Percentiles rank a stretch among this genome's conserved stretches.
Evolutionary conservation across 2,113 vertebrate genomes (phyloP).

Genomic region (Solea senegalensis): DNA sequence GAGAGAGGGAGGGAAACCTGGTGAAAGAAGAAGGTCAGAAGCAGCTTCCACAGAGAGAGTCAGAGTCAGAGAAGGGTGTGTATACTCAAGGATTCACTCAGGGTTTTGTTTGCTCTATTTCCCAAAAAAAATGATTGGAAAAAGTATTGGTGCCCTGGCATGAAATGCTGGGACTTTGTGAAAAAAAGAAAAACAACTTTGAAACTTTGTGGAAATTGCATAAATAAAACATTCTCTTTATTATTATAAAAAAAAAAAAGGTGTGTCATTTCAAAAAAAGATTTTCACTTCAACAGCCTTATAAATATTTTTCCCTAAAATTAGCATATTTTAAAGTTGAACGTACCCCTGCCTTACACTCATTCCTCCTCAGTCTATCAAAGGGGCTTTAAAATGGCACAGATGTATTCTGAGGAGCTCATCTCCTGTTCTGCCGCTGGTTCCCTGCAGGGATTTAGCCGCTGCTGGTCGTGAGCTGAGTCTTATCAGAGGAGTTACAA

Average conservation of each 20-base stretch:
- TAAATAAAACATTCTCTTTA: conserved; percentile 54
- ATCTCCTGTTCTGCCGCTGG: conserved; percentile 35
- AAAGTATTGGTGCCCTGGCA: conserved; percentile 51
- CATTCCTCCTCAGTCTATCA: conserved; percentile 5
- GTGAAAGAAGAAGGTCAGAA: conserved; percentile 41
- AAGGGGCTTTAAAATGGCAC: conserved; percentile 41
- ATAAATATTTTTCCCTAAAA: neutral
- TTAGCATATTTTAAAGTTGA: conserved; percentile 17
- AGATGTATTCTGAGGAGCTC: conserved; percentile 41
- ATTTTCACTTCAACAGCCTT: neutral
- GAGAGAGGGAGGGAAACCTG: neutral
- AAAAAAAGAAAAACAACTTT: conserved; percentile 10
- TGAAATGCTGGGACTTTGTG: conserved; percentile 49
- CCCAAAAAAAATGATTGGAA: conserved; percentile 61
- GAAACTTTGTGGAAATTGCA: conserved; percentile 36
- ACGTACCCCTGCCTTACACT: conserved; percentile 9
- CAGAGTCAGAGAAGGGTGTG: conserved; percentile 51
- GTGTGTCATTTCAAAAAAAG: conserved; percentile 35
- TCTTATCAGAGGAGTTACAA: conserved; percentile 79
- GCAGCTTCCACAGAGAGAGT: conserved; percentile 50
- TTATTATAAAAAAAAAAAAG: conserved; percentile 1
- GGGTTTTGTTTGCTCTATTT: conserved; percentile 70
- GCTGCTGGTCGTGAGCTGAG: conserved; percentile 68
- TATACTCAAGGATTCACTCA: conserved; percentile 69
- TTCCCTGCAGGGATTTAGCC: conserved; percentile 65